Percentiles rank a stretch among this genome's conserved stretches.
Evolutionary conservation across 2,888 invertebrate genomes (phyloP).

Genomic region (Eurytoma adleriae): DNA sequence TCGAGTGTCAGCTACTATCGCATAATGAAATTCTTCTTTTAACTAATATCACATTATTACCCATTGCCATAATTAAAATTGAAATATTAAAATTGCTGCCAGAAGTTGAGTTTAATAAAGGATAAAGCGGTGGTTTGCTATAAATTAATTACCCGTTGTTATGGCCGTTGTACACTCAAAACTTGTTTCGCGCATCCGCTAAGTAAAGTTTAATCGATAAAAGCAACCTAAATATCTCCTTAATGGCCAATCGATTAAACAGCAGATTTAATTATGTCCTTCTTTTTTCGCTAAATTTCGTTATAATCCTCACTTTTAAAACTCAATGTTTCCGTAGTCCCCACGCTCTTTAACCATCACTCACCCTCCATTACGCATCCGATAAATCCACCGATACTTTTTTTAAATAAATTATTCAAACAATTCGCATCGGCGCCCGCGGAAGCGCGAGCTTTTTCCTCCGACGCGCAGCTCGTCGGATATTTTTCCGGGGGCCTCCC

Average conservation of each 20-base stretch:
- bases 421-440: no score
- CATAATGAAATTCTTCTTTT: conserved; percentile 22
- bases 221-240: conserved; percentile 15
- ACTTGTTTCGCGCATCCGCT: conserved; percentile 22
- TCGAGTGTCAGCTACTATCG: neutral
- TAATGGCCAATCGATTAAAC: conserved; percentile 30
- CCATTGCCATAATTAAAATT: conserved; percentile 31
- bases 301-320: neutral
- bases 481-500: no score
- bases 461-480: no score
- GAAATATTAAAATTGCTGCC: conserved; percentile 22
- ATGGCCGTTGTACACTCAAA: conserved; percentile 12
- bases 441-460: no score
- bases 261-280: conserved; percentile 12
- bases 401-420: no score
- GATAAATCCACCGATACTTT: no score
- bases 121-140: conserved; percentile 10
- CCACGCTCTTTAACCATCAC: no score
- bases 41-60: neutral
- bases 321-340: no score
- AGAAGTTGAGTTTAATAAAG: conserved; percentile 29
- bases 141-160: conserved; percentile 34
- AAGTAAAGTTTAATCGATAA: conserved; percentile 21
- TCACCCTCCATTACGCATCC: no score
- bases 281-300: neutral